Evolutionary conservation across 2,888 invertebrate genomes (phyloP).

Genomic region (Eupeodes luniger): DNA sequence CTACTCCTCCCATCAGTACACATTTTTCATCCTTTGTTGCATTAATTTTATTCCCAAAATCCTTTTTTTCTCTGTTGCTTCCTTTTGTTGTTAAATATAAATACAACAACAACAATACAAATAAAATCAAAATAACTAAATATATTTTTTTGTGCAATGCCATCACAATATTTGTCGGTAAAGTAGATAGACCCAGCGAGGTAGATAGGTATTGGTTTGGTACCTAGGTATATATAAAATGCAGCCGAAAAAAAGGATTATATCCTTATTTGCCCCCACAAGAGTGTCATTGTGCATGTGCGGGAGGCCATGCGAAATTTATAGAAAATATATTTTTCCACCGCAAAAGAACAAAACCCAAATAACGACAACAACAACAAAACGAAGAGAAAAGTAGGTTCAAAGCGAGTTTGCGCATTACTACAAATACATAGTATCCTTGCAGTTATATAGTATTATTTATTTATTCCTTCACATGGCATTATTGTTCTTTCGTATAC

Average conservation of each 20-base stretch:
- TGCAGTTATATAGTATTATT: conserved; percentile 52
- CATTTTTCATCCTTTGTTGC: conserved; percentile 38
- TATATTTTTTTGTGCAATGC: conserved; percentile 10
- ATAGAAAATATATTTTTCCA: conserved; percentile 69
- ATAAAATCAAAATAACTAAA: conserved; percentile 42
- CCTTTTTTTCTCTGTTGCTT: conserved; percentile 26
- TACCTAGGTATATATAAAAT: neutral
- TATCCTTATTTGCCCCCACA: conserved; percentile 18
- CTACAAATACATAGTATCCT: conserved; percentile 70
- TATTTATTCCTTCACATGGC: conserved; percentile 75
- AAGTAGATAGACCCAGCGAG: neutral
- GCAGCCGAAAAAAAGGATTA: conserved; percentile 30
- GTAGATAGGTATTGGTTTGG: too few relatives aligned
- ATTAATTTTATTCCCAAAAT: conserved; percentile 65
- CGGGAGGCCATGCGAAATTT: conserved; percentile 73
- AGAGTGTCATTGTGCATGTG: conserved; percentile 46
- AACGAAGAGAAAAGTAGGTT: conserved; percentile 27
- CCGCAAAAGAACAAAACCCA: conserved; percentile 37
- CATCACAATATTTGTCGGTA: conserved; percentile 16
- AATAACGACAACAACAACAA: neutral
- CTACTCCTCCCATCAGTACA: neutral
- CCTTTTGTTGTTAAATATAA: conserved; percentile 9
- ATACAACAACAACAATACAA: conserved; percentile 9
- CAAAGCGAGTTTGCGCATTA: conserved; percentile 71
- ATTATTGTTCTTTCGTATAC: conserved; percentile 50